Base-by-base conservation (phyloP, 2,888 invertebrate genomes). In the Nasonovia ribisnigri region DNA sequence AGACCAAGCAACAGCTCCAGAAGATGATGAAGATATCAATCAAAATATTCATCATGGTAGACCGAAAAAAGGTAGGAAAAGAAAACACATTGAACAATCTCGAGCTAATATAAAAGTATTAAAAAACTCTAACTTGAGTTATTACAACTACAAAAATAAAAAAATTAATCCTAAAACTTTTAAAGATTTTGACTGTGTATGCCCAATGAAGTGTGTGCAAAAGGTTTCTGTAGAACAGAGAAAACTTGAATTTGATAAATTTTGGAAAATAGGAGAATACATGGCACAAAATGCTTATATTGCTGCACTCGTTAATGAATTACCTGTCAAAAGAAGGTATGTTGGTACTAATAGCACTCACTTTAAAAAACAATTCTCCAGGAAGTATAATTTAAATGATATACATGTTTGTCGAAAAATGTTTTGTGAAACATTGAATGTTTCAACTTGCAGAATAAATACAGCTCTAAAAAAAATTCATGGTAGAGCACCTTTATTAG, bases 21-120 rank as follows among this genome's bases (percentile, higher is more conserved):
- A 86, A 42, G 36, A 16, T 26, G 46, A 86, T 86, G 13, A 86
- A 86, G n/a, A 48, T n/a, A 86, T n/a, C 46, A 48, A 86, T 86
- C 46, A 86, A 86, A 86, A 84, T 42, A 42, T 84, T 86, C 26
- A 43, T 84, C 29, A 5, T 86, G 86, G 86, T 46, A 86, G 86
- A 46, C 48, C 86, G 29, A 46, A 86, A 86, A 86, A 86, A 29
- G 86, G 86, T 26, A 86, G 86, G 13, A 86, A 86, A 86, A 86
- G 48, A 5, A 86, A 86, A 46, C 13, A n/a, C 29, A n/a, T 13
- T 3, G 3, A 86, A 29, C 46, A 86, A 86, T 86, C 86, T 86
- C 86, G 86, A 46, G 11, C 46, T 4, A 86, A 86, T 11, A 46
- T 46, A 86, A 86, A 86, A 86, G 3, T 48, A 46, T 86, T 86